phyloP scores from a whole-genome alignment of 2,113 vertebrate genomes.

The Osmerus mordax region DNA sequence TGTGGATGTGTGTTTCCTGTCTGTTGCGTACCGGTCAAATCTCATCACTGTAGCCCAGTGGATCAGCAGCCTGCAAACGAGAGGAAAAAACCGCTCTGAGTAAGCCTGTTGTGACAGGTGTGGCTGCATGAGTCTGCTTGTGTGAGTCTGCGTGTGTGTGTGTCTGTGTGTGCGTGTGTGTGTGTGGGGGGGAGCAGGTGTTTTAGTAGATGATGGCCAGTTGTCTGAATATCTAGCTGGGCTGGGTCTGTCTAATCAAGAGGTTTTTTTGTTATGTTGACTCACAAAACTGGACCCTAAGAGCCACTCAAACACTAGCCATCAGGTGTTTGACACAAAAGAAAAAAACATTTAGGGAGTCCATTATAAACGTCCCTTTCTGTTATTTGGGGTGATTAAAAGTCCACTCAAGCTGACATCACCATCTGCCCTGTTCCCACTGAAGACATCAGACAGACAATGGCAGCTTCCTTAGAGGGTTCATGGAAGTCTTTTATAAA shows the following conservation, averaged over 20 bases:
- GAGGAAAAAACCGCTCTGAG: neutral
- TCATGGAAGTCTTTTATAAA: no score
- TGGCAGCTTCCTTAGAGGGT: no score
- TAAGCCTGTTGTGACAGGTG: neutral
- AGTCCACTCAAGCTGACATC: neutral
- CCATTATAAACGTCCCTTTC: conserved; percentile 41
- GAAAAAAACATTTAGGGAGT: conserved; percentile 40
- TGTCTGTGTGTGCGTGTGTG: conserved; percentile 2
- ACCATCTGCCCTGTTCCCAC: neutral
- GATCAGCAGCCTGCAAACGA: conserved; percentile 3
- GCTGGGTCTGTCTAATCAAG: conserved; percentile 41
- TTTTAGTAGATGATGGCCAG: conserved; percentile 66
- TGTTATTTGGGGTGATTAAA: neutral
- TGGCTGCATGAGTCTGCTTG: neutral
- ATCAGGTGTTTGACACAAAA: conserved; percentile 48
- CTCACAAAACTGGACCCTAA: conserved; percentile 48
- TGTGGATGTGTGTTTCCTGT: neutral
- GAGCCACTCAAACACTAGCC: conserved; percentile 54
- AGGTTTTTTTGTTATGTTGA: conserved; percentile 56
- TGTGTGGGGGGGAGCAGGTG: conserved; percentile 69
- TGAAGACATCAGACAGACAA: neutral
- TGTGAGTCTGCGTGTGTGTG: conserved; percentile 13
- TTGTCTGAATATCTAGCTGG: conserved; percentile 52
- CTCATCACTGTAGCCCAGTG: neutral
- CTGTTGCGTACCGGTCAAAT: neutral